Percentiles rank a stretch among this genome's conserved stretches.
Conservation (phyloP, 92 coral and sea anemone genomes). For the Parazoanthus darwini region DNA sequence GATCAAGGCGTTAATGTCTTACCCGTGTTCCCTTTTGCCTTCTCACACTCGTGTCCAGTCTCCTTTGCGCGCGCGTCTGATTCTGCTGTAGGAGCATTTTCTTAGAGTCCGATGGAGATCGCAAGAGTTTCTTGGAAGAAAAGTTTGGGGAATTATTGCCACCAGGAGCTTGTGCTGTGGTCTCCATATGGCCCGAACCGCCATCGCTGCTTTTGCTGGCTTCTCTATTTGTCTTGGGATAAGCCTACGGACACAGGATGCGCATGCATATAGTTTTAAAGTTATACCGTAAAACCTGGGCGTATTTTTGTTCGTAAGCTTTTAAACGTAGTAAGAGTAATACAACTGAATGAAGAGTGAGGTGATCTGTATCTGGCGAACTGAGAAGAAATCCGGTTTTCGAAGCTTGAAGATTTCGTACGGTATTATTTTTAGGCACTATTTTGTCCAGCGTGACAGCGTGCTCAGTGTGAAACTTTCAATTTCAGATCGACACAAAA, state of each 20-base stretch:
- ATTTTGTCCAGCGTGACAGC: no score
- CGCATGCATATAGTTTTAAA: neutral
- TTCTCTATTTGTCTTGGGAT: neutral
- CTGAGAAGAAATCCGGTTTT: no score
- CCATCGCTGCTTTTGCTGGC: neutral
- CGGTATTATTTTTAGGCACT: no score
- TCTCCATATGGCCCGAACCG: neutral
- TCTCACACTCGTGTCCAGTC: neutral
- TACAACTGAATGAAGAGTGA: no score
- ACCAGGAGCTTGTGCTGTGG: neutral
- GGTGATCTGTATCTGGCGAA: no score
- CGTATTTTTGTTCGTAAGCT: neutral
- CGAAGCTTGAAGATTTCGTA: no score
- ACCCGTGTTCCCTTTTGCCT: conserved; percentile 27
- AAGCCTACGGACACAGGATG: neutral
- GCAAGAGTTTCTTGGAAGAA: neutral
- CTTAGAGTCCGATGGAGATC: neutral
- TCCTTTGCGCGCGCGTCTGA: neutral
- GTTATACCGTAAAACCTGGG: neutral
- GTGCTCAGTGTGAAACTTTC: no score
- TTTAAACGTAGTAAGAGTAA: no score
- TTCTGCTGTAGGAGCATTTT: conserved; percentile 24
- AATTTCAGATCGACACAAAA: no score
- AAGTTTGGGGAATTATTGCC: neutral
- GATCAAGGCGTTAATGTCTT: neutral